These are phyloP conservation scores for Tympanuchus pallidicinctus DNA, from an alignment of 2,113 vertebrate genomes.

Conservation along the genomic window DNA sequence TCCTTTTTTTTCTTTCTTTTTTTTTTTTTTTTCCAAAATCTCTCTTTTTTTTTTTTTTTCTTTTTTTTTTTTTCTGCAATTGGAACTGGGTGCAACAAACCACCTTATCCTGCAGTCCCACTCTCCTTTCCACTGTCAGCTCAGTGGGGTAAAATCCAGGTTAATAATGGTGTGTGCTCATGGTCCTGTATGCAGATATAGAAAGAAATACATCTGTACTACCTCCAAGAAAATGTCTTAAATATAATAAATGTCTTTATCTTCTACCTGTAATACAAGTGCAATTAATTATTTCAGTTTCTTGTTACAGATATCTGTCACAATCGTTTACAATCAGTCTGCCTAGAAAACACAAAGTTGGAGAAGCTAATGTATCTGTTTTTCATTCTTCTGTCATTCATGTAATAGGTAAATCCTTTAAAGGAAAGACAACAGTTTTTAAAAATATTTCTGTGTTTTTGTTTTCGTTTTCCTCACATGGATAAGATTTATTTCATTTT, in stretches of 20 bases:
- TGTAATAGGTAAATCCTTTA: background rate
- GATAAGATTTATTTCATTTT: background rate
- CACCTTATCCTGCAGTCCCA: background rate
- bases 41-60: background rate
- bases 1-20: background rate
- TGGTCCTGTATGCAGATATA: background rate
- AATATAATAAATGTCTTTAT: background rate
- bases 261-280: background rate
- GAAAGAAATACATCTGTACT: background rate
- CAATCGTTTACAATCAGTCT: background rate
- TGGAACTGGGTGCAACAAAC: background rate
- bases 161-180: background rate
- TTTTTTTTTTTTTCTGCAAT: background rate
- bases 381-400: background rate
- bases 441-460: background rate
- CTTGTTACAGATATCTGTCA: background rate
- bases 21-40: background rate
- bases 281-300: background rate
- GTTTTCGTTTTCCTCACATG: background rate
- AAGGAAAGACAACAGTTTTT: background rate
- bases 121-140: background rate
- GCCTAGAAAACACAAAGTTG: background rate
- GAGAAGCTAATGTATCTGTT: background rate
- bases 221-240: background rate
- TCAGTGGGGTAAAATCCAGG: background rate